Conservation (phyloP, 2,113 vertebrate species). For the Psephotus haematonotus region DNA sequence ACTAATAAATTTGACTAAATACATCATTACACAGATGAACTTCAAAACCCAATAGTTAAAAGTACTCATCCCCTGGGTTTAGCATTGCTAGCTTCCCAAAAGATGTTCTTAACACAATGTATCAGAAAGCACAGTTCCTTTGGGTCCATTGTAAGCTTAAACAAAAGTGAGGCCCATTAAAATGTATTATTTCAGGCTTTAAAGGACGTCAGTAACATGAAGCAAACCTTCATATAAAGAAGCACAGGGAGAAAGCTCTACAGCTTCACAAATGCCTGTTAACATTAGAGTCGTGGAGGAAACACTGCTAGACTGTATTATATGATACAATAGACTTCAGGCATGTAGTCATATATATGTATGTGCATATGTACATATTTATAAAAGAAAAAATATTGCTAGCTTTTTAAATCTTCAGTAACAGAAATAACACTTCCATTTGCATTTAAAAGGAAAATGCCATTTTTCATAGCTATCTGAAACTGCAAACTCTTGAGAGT, state of each 20-base stretch:
- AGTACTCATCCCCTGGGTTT: not conserved
- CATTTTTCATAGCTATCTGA: not conserved
- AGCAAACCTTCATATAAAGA: not conserved
- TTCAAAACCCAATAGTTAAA: not conserved
- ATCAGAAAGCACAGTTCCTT: not conserved
- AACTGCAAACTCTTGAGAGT: not conserved
- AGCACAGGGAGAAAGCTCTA: not conserved
- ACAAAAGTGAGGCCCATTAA: not conserved
- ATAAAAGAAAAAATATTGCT: not conserved
- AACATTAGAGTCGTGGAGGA: rapidly evolving
- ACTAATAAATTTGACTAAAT: not conserved
- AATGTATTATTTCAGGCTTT: not conserved
- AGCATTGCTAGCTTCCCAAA: not conserved
- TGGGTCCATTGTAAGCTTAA: not conserved
- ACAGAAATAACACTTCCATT: not conserved
- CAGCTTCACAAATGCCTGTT: not conserved
- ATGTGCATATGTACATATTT: not conserved
- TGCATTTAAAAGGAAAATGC: not conserved
- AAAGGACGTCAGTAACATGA: not conserved
- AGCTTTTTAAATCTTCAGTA: not conserved
- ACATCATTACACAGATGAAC: not conserved
- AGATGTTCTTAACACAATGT: not conserved
- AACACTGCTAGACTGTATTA: not conserved
- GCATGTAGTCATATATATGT: not conserved
- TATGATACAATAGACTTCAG: not conserved